phyloP scores from a whole-genome alignment of 1,140 invertebrate species.

The Apis mellifera region DNA sequence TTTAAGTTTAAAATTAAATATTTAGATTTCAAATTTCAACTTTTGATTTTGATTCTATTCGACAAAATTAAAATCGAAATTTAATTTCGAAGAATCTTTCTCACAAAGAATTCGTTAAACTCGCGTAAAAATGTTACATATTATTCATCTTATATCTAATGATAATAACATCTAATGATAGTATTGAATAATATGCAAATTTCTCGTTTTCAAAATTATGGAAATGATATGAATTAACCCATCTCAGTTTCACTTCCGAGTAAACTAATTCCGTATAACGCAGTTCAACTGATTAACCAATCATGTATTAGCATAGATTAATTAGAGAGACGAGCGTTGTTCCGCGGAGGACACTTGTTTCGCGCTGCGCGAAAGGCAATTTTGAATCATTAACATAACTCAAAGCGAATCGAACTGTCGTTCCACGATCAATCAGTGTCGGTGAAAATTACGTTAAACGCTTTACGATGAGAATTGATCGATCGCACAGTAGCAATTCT shows the following conservation, averaged over 20 bases:
- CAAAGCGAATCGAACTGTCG: slow-evolving; percentile 17
- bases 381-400: slow-evolving; percentile 35
- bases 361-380: neutral
- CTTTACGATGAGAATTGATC: slow-evolving; percentile 29
- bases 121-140: too few species aligned
- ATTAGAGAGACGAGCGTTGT: neutral
- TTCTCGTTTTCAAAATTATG: neutral
- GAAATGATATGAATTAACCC: neutral
- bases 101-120: too few species aligned
- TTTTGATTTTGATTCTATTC: too few species aligned
- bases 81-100: too few species aligned
- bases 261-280: neutral
- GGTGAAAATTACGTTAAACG: slow-evolving; percentile 37
- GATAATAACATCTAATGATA: too few species aligned
- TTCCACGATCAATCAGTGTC: slow-evolving; percentile 25
- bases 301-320: neutral
- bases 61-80: too few species aligned
- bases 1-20: too few species aligned
- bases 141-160: too few species aligned
- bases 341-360: neutral
- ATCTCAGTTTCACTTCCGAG: neutral
- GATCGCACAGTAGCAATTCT: neutral
- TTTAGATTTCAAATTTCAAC: too few species aligned
- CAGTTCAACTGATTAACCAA: neutral
- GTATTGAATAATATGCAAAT: too few species aligned